Conservation (phyloP, 2,888 invertebrate species). For the Perithous albicinctus region DNA sequence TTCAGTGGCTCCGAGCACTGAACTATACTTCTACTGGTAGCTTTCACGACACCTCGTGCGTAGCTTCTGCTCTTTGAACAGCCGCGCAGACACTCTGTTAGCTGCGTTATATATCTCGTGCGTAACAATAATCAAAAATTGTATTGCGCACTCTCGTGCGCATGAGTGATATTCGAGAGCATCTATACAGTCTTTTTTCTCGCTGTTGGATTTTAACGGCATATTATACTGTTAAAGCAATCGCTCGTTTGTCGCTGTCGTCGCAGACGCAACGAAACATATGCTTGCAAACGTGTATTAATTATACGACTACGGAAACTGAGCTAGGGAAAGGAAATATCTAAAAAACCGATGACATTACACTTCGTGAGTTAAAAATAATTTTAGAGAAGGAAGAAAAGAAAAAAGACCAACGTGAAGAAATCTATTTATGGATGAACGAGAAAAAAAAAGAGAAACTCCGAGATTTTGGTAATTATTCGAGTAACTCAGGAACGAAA, state of each 20-base stretch:
- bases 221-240: no score
- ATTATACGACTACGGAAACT: background rate
- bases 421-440: background rate
- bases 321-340: background rate
- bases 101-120: background rate
- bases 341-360: background rate
- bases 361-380: background rate
- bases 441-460: background rate
- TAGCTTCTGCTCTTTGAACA: background rate
- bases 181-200: no score
- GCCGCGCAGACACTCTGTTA: background rate
- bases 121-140: background rate
- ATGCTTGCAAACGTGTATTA: background rate
- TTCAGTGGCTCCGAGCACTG: constrained; percentile 33
- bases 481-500: background rate
- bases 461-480: background rate
- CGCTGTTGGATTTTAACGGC: no score
- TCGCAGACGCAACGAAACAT: background rate
- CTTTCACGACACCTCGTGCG: constrained; percentile 15
- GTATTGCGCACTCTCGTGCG: constrained; percentile 11
- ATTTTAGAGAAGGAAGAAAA: background rate
- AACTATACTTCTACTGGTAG: background rate
- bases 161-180: background rate
- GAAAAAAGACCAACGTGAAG: background rate
- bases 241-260: no score